These are phyloP conservation scores for Drosophila subsilvestris DNA, from an alignment of 2,888 invertebrate species.

Conservation along the genomic window DNA sequence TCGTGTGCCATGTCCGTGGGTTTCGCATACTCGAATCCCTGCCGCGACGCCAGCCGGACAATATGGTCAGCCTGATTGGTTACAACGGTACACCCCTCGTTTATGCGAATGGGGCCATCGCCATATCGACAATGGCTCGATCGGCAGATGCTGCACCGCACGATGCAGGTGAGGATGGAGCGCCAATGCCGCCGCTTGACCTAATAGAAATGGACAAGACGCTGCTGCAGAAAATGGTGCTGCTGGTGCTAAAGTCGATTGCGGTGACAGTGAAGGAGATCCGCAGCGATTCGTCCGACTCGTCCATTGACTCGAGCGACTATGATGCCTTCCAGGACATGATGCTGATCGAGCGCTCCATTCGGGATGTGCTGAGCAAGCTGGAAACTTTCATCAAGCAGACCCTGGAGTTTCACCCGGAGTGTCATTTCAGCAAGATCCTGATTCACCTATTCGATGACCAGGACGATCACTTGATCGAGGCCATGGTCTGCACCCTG, in stretches of 20 bases:
- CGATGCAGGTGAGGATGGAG: conserved; percentile 11
- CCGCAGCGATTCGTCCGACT: conserved; percentile 93
- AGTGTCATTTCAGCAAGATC: conserved; percentile 94
- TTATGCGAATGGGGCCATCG: conserved; percentile 55
- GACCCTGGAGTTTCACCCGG: conserved; percentile 93
- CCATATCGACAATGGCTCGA: conserved; percentile 11
- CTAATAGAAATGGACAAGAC: conserved; percentile 88
- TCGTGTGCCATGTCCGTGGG: conserved; percentile 94
- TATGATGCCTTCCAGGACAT: conserved; percentile 95
- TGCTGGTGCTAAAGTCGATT: conserved; percentile 94
- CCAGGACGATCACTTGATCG: conserved; percentile 95
- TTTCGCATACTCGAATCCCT: conserved; percentile 87
- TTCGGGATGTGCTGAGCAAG: conserved; percentile 92
- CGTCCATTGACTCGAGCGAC: conserved; percentile 92
- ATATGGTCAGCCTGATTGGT: conserved; percentile 82
- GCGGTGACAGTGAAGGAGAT: conserved; percentile 96
- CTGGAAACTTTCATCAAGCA: conserved; percentile 92
- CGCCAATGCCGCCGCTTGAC: conserved; percentile 44
- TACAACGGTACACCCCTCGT: conserved; percentile 78
- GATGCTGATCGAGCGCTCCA: conserved; percentile 93
- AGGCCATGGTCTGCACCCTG: conserved; percentile 95
- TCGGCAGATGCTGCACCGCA: conserved; percentile 12
- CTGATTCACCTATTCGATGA: conserved; percentile 94
- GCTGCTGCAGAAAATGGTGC: conserved; percentile 92
- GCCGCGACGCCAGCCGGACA: conserved; percentile 82